These are phyloP conservation scores for Temnothorax rugatulus DNA, from an alignment of 2,888 invertebrate species.

Conservation along the genomic window DNA sequence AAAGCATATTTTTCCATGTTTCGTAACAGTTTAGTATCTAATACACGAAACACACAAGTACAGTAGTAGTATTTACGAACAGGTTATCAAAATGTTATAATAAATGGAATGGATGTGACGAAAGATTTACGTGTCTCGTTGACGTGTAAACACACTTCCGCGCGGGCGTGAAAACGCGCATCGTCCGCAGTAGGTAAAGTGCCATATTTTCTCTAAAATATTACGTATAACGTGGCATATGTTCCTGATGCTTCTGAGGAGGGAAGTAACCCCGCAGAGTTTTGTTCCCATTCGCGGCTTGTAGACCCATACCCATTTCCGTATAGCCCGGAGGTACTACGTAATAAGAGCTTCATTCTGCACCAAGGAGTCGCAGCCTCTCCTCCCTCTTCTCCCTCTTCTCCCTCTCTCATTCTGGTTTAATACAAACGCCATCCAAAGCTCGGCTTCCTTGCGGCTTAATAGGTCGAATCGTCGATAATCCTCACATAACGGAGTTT, in stretches of 20 bases:
- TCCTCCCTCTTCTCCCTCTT: not conserved
- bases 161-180: conserved; percentile 23
- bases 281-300: conserved; percentile 66
- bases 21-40: not conserved
- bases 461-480: conserved; percentile 79
- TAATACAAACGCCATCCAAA: conserved; percentile 73
- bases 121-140: conserved; percentile 16
- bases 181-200: conserved; percentile 33
- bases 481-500: conserved; percentile 70
- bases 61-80: conserved; percentile 14
- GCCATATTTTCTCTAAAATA: conserved; percentile 60
- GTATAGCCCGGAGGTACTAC: conserved; percentile 66
- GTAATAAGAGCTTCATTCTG: conserved; percentile 74
- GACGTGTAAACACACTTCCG: conserved; percentile 10
- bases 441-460: conserved; percentile 74
- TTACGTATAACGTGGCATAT: conserved; percentile 30
- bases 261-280: conserved; percentile 63
- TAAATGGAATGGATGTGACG: conserved; percentile 12
- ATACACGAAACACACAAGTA: not conserved
- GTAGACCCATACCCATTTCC: conserved; percentile 62
- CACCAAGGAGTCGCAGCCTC: conserved; percentile 57
- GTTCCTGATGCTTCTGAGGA: conserved; percentile 46
- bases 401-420: conserved; percentile 57
- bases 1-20: not conserved
- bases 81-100: not conserved